These are phyloP conservation scores for Lepilemur ruficaudatus DNA, from an alignment of 2,797 vertebrate species.

Conservation along the genomic window DNA sequence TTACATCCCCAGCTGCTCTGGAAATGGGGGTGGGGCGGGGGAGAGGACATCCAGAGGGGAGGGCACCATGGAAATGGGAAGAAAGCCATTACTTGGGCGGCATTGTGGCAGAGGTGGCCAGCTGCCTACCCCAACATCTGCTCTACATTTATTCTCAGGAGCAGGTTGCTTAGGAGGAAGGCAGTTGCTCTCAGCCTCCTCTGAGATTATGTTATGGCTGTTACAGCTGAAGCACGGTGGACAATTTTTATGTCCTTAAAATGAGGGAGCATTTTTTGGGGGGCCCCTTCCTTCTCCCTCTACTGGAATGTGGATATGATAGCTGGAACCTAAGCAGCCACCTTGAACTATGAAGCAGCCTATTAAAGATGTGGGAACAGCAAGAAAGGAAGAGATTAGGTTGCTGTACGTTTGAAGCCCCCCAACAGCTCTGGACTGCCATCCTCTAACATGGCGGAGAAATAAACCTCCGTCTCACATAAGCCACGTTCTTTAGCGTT, in stretches of 20 bases:
- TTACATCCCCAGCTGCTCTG: neutral
- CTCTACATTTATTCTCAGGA: neutral
- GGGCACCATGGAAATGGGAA: neutral
- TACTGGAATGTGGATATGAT: neutral
- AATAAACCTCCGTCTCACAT: neutral
- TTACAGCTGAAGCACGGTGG: rapidly evolving
- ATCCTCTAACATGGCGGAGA: neutral
- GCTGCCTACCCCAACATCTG: neutral
- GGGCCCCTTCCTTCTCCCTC: neutral
- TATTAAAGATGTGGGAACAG: neutral
- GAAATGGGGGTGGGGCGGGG: too few relatives aligned
- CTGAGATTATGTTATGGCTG: neutral
- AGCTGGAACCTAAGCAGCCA: neutral
- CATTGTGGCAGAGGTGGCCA: neutral
- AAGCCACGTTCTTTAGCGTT: rapidly evolving
- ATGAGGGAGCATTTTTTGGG: rapidly evolving
- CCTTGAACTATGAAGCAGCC: neutral
- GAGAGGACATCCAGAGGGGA: rapidly evolving
- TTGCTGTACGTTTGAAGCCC: rapidly evolving
- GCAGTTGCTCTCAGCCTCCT: neutral
- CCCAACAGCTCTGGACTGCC: rapidly evolving
- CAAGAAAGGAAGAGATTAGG: neutral
- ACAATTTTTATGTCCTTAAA: neutral
- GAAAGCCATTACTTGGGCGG: neutral
- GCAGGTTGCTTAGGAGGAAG: neutral